Base-by-base conservation (phyloP, 2,888 invertebrate species). In the Labia minor region DNA sequence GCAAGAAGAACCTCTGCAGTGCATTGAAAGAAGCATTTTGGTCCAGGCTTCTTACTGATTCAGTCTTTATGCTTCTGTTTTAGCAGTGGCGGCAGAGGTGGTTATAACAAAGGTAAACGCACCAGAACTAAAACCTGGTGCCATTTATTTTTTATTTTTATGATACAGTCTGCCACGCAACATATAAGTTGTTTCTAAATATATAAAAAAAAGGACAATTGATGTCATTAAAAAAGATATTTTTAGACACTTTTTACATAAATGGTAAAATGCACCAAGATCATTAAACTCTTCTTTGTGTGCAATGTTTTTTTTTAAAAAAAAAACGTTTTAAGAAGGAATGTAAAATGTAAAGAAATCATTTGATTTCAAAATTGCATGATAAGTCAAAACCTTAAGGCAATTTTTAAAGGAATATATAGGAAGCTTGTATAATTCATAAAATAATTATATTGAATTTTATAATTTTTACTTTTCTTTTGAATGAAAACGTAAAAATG, bases 41-140 rank as follows among this genome's bases (percentile, higher is more conserved):
- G 82, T 83, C 83, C 81, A 82, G 80, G 77, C 77, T 76, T 81
- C 79, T 84, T 85, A 87, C 86, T 87, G 86, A 87, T 86, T 83
- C 83, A 83, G 83, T 81, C 84, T 86, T 84, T 84, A 86, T 70
- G 69, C 72, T 86, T 89, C 84, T 89, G 88, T 89, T 90, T 87
- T 89, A 89, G 92, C 89, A 85, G 86, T 88, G 90, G 91, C 89
- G 87, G 88, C 87, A 88, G 87, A 88, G 91, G 92, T 89, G 91
- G 90, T 91, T 92, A 83, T 90, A 91, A 90, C 85, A 92, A 92
- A 92, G 92, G 92, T 92, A 92, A 92, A 89, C 82, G 84, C 88
- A 87, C 87, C 88, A 84, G 85, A 83, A 84, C 84, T 81, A 81
- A 81, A 81, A 81, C 83, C 82, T 81, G 87, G 85, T 86, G 87